Base-by-base conservation (phyloP, 2,797 vertebrate species). In the Sebastolobus alascanus region DNA sequence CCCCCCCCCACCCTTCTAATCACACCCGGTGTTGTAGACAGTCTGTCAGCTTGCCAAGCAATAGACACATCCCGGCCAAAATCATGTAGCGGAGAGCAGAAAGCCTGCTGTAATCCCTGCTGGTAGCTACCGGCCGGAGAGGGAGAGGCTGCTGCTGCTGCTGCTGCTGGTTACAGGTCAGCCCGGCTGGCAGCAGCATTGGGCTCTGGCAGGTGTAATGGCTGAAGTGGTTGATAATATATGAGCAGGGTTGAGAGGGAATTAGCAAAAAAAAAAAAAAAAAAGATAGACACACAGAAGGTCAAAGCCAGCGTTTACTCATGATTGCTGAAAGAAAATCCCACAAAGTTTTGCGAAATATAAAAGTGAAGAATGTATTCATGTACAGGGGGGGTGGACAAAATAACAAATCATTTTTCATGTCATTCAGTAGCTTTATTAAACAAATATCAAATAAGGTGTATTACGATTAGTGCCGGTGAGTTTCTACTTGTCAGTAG, bases 61-160 rank as follows among this genome's bases (percentile, higher is more conserved):
- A 54, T 16, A 72, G 60, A 81, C 25, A 18, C 70, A 18, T 74
- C 73, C 66, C 35, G 2, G 82, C 80, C 71, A 78, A 83, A 71
- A 71, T 77, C 63, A 35, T 70, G 82, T 56, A 50, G 89, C 25
- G 59, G 75, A 55, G n/a, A 82, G 68, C 78, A 10, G 46, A 27
- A 10, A 18, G 52, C n/a, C 40, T 43, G 52, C 61, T 83, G 81
- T 88, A 82, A 89, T 87, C 81, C 77, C 63, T 52, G 54, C 79
- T 68, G 11, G 68, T n/a, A 27, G 73, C 68, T 37, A 60, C 67
- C 31, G 69, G 65, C 20, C 68, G 33, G 73, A 54, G 73, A 67
- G 65, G 52, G 60, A 75, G 35, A 43, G 50, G 75, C 60, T 18
- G 81, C 60, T 29, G 66, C 79, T 20, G 64, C 40, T 43, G 40